Conservation (phyloP, 1,140 invertebrate genomes). For the Drosophila suzukii region DNA sequence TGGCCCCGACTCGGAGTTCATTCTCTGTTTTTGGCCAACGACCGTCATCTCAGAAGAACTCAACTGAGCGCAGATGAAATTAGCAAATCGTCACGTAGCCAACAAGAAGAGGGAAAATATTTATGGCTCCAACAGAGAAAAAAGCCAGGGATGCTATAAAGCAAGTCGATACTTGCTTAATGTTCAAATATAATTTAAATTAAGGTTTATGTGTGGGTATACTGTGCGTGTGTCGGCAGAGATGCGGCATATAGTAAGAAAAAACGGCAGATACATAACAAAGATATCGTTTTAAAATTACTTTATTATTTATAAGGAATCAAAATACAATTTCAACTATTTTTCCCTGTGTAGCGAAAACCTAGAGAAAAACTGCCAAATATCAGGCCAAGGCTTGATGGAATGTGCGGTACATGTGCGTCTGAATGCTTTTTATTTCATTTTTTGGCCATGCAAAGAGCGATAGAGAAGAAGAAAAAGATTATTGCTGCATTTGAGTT, state of each 20-base stretch:
- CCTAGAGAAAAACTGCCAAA: not conserved
- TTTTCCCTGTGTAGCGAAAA: conserved; percentile 8
- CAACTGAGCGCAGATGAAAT: conserved; percentile 41
- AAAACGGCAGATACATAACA: no score
- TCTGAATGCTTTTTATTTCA: conserved; percentile 36
- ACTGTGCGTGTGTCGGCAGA: no score
- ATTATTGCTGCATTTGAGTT: conserved; percentile 35
- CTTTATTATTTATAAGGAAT: not conserved
- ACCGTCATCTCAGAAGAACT: conserved; percentile 30
- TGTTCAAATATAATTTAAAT: not conserved
- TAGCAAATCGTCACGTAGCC: conserved; percentile 78
- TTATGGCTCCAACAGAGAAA: conserved; percentile 28
- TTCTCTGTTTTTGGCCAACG: conserved; percentile 39
- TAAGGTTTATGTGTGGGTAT: no score
- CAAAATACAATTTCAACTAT: not conserved
- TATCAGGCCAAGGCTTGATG: conserved; percentile 18
- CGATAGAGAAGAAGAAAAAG: conserved; percentile 6
- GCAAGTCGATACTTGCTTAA: not conserved
- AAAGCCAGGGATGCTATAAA: not conserved
- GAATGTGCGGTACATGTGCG: conserved; percentile 40
- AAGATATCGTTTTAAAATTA: no score
- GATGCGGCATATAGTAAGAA: no score
- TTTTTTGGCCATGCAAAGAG: conserved; percentile 8
- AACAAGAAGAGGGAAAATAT: conserved; percentile 29
- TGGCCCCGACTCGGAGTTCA: conserved; percentile 25